A percentile compares a stretch with the other conserved stretches of the same genome.
These are phyloP conservation scores for Volucella inanis DNA, from an alignment of 2,888 invertebrate genomes.

Conservation along the genomic window DNA sequence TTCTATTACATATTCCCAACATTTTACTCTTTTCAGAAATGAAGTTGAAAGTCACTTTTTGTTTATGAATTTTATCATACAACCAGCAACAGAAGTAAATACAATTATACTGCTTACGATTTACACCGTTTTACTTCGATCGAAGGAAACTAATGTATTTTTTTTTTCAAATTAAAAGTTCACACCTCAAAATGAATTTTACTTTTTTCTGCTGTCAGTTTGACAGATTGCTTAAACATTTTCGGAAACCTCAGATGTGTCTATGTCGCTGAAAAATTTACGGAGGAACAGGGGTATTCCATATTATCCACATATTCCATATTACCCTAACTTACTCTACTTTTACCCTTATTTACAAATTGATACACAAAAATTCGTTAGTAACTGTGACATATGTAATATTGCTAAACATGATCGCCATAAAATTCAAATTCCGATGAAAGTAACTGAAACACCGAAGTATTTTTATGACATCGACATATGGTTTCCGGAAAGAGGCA, in stretches of 20 bases:
- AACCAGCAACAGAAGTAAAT: too few relatives aligned
- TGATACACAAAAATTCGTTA: too few relatives aligned
- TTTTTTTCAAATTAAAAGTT: neutral
- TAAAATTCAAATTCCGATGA: constrained; percentile 1
- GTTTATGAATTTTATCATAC: neutral
- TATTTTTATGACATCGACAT: constrained; percentile 25
- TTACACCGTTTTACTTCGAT: neutral
- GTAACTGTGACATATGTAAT: too few relatives aligned
- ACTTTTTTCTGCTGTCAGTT: neutral
- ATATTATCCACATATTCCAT: too few relatives aligned
- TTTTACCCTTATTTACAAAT: too few relatives aligned
- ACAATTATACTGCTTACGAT: too few relatives aligned
- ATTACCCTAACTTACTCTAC: too few relatives aligned
- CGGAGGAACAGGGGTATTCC: too few relatives aligned
- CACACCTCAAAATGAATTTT: neutral
- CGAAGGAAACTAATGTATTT: neutral
- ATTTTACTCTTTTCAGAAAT: neutral
- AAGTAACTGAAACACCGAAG: constrained; percentile 19
- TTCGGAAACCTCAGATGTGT: neutral
- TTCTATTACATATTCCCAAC: neutral
- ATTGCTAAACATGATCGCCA: too few relatives aligned
- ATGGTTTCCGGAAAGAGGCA: constrained; percentile 16
- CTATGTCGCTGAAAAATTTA: too few relatives aligned
- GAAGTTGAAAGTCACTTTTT: neutral
- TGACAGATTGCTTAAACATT: neutral